phyloP scores from a whole-genome alignment of 2,888 invertebrate species.

The Drosophila incognita region DNA sequence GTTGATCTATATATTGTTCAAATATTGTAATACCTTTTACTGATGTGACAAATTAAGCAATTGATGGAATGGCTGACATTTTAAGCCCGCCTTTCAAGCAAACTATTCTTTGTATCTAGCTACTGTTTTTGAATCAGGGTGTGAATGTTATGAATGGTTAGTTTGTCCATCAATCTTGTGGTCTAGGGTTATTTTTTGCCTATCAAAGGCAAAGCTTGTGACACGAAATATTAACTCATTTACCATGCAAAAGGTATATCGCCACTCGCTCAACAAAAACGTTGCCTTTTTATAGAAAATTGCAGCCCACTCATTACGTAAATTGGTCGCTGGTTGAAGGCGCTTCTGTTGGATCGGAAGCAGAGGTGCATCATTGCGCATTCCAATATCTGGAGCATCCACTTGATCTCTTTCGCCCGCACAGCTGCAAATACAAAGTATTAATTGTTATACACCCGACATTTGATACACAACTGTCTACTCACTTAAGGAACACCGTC shows the following conservation, averaged over 20 bases:
- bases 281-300: conserved; percentile 83
- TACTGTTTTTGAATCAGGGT: not conserved
- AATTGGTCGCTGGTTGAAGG: conserved; percentile 42
- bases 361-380: conserved; percentile 44
- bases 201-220: not conserved
- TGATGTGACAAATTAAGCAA: not conserved
- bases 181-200: not conserved
- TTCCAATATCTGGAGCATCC: conserved; percentile 64
- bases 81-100: not conserved
- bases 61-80: not conserved
- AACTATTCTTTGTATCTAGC: not conserved
- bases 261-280: conserved; percentile 78
- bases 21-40: not conserved
- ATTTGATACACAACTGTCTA: not conserved
- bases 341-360: conserved; percentile 59
- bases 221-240: conserved; percentile 3
- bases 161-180: not conserved
- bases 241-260: conserved; percentile 79
- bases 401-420: conserved; percentile 77
- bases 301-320: conserved; percentile 75
- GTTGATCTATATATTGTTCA: not conserved
- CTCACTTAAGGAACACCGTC: conserved; percentile 94
- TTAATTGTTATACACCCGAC: not conserved
- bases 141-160: not conserved
- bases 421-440: conserved; percentile 66